These are phyloP conservation scores for Galleria mellonella DNA, from an alignment of 1,140 invertebrate genomes.

Conservation along the genomic window DNA sequence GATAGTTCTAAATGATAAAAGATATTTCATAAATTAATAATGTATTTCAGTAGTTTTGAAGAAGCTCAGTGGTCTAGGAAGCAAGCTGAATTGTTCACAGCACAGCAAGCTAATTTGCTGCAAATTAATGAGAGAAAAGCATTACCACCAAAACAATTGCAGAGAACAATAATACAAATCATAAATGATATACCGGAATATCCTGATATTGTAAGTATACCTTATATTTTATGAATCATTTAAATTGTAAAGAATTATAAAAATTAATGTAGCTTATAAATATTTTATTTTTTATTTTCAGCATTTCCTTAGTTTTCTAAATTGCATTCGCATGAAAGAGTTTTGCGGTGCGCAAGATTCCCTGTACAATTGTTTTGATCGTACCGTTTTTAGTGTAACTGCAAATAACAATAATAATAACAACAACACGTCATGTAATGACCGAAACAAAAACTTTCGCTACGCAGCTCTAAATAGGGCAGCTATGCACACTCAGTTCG, in stretches of 20 bases:
- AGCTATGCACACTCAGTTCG: conserved; percentile 89
- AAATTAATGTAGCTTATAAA: neutral
- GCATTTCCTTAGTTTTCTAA: conserved; percentile 94
- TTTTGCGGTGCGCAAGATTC: conserved; percentile 89
- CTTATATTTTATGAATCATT: too few species aligned
- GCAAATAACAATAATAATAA: conserved; percentile 21
- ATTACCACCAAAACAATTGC: conserved; percentile 83
- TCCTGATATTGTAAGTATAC: conserved; percentile 84
- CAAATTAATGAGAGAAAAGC: conserved; percentile 88
- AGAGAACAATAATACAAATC: conserved; percentile 85
- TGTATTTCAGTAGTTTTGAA: conserved; percentile 50
- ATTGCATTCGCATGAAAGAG: conserved; percentile 90
- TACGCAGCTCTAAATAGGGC: conserved; percentile 94
- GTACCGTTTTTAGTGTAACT: conserved; percentile 75
- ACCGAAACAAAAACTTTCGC: conserved; percentile 84
- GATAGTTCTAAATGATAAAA: too few species aligned
- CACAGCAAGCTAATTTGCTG: conserved; percentile 87
- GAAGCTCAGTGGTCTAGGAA: conserved; percentile 85
- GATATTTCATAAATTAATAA: too few species aligned
- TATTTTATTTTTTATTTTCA: conserved; percentile 65
- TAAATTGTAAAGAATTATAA: too few species aligned
- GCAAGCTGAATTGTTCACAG: conserved; percentile 91
- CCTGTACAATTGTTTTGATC: conserved; percentile 90
- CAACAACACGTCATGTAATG: conserved; percentile 66
- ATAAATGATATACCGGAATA: conserved; percentile 87